These are phyloP conservation scores for Myathropa florea DNA, from an alignment of 2,888 invertebrate genomes.

Conservation along the genomic window DNA sequence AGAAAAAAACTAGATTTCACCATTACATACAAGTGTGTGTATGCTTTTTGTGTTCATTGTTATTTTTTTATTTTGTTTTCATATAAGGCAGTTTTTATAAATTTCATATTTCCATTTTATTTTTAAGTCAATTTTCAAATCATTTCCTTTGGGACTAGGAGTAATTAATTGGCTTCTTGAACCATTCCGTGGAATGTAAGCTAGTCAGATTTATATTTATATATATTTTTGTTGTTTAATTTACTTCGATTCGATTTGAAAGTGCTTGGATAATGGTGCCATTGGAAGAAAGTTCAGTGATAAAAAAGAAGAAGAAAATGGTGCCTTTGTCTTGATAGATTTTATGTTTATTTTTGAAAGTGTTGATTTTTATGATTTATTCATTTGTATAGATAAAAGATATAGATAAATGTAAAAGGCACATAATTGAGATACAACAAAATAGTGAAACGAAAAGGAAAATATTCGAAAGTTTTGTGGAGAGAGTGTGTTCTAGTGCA, in stretches of 20 bases:
- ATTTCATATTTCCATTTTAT: constrained; percentile 56
- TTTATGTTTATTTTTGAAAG: constrained; percentile 17
- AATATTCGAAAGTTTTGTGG: constrained; percentile 43
- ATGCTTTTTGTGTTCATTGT: constrained; percentile 13
- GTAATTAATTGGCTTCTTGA: constrained; percentile 35
- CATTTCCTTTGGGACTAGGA: constrained; percentile 54
- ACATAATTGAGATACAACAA: constrained; percentile 22
- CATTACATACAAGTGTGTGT: constrained; percentile 27
- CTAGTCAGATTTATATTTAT: neutral
- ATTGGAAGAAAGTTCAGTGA: constrained; percentile 53
- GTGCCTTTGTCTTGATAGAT: constrained; percentile 54
- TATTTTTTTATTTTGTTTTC: constrained; percentile 19
- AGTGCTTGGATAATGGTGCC: constrained; percentile 65
- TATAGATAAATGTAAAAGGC: constrained; percentile 35
- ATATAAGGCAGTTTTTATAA: constrained; percentile 67
- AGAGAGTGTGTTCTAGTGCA: constrained; percentile 61
- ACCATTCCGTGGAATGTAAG: constrained; percentile 50
- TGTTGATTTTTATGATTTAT: neutral
- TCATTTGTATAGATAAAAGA: constrained; percentile 9
- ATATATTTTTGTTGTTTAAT: constrained; percentile 22
- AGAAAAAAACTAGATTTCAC: constrained; percentile 16
- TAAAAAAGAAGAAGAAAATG: constrained; percentile 31
- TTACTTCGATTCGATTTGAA: constrained; percentile 11
- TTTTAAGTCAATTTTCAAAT: constrained; percentile 47
- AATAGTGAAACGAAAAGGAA: neutral